Evolutionary conservation across 2,888 invertebrate genomes (phyloP).

Genomic region (Nebria salina): DNA sequence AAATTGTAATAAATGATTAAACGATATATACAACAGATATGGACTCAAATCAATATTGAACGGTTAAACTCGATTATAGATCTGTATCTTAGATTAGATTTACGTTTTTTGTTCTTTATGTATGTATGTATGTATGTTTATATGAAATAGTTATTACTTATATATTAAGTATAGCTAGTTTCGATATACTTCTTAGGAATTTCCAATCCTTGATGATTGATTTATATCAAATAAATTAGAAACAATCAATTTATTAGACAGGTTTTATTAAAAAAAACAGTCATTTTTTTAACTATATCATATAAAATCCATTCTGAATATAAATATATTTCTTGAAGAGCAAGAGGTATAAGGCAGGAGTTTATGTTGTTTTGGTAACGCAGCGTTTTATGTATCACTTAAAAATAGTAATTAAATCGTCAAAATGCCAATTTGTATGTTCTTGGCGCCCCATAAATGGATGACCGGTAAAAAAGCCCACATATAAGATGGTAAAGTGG

Average conservation of each 20-base stretch:
- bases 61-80: no score
- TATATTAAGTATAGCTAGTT: no score
- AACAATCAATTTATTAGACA: background rate
- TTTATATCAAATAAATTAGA: background rate
- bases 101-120: no score
- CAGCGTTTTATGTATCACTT: background rate
- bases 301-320: background rate
- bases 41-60: no score
- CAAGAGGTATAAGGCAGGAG: background rate
- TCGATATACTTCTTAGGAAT: no score
- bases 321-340: background rate
- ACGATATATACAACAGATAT: no score
- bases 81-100: no score
- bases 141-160: no score
- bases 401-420: background rate
- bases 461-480: background rate
- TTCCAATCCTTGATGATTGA: background rate
- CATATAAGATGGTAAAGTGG: background rate
- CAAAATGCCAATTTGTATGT: background rate
- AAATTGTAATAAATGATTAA: no score
- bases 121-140: no score
- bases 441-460: background rate
- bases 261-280: background rate
- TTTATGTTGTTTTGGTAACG: background rate
- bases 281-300: background rate